These are phyloP conservation scores for Serilophus lunatus DNA, from an alignment of 2,113 vertebrate species.

Conservation along the genomic window DNA sequence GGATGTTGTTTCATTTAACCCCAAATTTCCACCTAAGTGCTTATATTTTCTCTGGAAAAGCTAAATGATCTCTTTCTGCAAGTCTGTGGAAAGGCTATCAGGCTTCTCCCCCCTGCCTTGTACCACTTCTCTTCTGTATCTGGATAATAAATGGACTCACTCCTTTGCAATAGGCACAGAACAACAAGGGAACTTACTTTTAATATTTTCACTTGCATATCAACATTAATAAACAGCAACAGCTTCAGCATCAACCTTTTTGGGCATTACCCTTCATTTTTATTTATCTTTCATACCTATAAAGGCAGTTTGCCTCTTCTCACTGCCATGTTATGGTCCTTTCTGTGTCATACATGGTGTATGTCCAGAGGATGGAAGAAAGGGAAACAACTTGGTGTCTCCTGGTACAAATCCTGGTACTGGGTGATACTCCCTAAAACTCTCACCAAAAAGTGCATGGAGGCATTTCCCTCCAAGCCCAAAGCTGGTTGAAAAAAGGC, in stretches of 20 bases:
- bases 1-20: not conserved
- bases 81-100: not conserved
- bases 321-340: not conserved
- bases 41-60: not conserved
- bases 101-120: not conserved
- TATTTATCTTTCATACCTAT: not conserved
- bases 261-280: not conserved
- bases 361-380: not conserved
- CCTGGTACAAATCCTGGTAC: not conserved
- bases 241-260: not conserved
- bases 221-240: not conserved
- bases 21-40: not conserved
- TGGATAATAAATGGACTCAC: not conserved
- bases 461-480: not conserved
- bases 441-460: not conserved
- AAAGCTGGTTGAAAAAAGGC: not conserved
- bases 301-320: not conserved
- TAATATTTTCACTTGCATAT: not conserved
- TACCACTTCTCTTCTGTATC: not conserved
- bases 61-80: not conserved
- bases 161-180: not conserved
- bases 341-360: rapidly evolving
- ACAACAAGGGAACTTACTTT: not conserved
- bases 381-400: not conserved
- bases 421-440: not conserved